Evolutionary conservation across 1,140 invertebrate species (phyloP).

Genomic region (Chironomus tepperi): DNA sequence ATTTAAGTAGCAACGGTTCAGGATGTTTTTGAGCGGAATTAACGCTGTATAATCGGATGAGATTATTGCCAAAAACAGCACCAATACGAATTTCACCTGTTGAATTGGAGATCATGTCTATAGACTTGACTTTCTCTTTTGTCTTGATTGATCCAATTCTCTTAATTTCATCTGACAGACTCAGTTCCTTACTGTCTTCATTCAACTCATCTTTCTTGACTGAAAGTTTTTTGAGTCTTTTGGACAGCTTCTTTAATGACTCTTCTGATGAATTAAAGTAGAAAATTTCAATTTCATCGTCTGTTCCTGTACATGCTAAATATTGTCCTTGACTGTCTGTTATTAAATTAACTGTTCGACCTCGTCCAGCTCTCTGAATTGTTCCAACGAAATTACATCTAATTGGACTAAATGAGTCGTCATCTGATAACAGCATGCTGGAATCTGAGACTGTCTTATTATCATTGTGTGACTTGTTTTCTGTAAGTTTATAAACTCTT

Average conservation of each 20-base stretch:
- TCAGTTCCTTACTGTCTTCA: conserved; percentile 35
- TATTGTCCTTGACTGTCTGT: conserved; percentile 57
- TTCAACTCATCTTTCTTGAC: conserved; percentile 29
- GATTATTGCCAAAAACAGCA: conserved; percentile 58
- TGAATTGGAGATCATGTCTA: conserved; percentile 56
- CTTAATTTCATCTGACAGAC: conserved; percentile 64
- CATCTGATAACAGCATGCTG: conserved; percentile 31
- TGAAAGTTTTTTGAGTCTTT: conserved; percentile 60
- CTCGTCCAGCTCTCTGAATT: conserved; percentile 64
- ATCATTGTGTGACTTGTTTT: conserved; percentile 39
- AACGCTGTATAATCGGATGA: conserved; percentile 55
- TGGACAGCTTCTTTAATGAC: conserved; percentile 49
- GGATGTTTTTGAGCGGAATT: conserved; percentile 42
- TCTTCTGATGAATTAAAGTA: conserved; percentile 67
- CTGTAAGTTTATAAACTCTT: conserved; percentile 64
- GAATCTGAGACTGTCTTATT: conserved; percentile 46
- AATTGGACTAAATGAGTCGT: conserved; percentile 49
- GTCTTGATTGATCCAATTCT: conserved; percentile 57
- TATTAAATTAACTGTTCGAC: conserved; percentile 58
- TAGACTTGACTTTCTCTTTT: conserved; percentile 58
- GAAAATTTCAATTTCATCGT: conserved; percentile 76
- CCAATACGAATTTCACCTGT: conserved; percentile 57
- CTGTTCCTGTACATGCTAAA: conserved; percentile 74
- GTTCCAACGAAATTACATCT: conserved; percentile 64
- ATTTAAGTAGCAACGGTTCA: conserved; percentile 46